A percentile compares a stretch with the other conserved stretches of the same genome.
phyloP scores from a whole-genome alignment of 2,113 vertebrate genomes.

The Vombatus ursinus region DNA sequence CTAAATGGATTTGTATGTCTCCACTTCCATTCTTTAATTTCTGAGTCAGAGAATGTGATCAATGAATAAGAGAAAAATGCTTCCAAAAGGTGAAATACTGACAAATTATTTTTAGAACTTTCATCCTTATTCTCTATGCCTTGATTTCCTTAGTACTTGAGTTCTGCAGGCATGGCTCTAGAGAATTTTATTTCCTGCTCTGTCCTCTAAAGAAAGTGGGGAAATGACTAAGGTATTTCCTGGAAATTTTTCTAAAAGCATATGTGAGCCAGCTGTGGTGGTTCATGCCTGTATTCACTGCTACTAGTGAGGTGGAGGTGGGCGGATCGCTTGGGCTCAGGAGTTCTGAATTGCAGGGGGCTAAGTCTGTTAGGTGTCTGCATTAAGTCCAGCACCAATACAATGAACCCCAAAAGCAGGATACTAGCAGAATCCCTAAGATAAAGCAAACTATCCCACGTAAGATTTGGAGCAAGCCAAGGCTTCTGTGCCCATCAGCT shows the following conservation, averaged over 20 bases:
- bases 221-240: background rate
- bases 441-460: background rate
- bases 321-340: background rate
- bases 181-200: slow-evolving; percentile 33
- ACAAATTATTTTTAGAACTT: background rate
- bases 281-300: background rate
- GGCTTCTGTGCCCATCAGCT: background rate
- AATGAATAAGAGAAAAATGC: background rate
- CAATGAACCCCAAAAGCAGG: background rate
- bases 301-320: background rate
- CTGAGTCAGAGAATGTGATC: background rate
- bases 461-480: background rate
- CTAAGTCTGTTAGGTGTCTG: background rate
- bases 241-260: slow-evolving; percentile 9
- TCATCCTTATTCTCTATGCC: slow-evolving; percentile 42
- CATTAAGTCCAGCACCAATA: background rate
- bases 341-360: background rate
- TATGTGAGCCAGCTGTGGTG: background rate
- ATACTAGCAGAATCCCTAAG: background rate
- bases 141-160: slow-evolving; percentile 30
- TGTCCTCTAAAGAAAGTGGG: slow-evolving; percentile 10
- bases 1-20: background rate
- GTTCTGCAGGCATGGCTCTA: background rate
- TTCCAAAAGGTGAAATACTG: background rate
- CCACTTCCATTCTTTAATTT: background rate